Base-by-base conservation (phyloP, 1,140 invertebrate species). In the Ips typographus region DNA sequence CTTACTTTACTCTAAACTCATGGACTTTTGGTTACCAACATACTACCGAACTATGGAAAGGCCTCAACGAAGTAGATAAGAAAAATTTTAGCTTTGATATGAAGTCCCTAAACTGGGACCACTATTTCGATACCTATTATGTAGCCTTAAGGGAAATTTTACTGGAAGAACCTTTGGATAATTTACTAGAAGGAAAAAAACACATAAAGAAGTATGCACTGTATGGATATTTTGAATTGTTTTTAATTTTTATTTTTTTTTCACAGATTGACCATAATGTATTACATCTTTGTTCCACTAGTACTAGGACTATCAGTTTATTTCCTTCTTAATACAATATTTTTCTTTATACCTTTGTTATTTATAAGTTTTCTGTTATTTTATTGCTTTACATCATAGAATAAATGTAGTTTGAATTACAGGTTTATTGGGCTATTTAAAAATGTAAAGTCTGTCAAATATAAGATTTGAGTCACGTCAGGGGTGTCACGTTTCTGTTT, bases 61-160 rank as follows among this genome's bases (percentile, higher is more conserved):
- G 79, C 42, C 76, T 91, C 59, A 78, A 82, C 8, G 70, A 72
- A 0, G 79, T 83, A 60, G 91, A 92, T 77, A 79, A 82, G 70
- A 77, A 81, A 7, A 74, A 83, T 5, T 90, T 88, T 76, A 77
- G 79, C 40, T 89, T 87, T 74, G 85, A 89, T 71, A 82, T 90
- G 59, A 81, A 79, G 7, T 73, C 82, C 36, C 71, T 90, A 6
- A 77, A 84, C 41, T 91, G 88, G 88, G 78, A 83, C 8, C 74
- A 78, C 2, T 88, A 87, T 71, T 82, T 87, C 36, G 80, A 85
- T 51, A 78, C 85, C 38, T 88, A 86, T 73, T 77, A 88, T 1
- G 82, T 90, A 74, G 91, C 90, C 37, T 77, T 90, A 39, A 83
- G 90, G 38, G 80, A 87, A 1, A 92, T 90, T 75, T 76, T 93